These are phyloP conservation scores for Bombus ignitus DNA, from an alignment of 1,140 invertebrate species.

Conservation along the genomic window DNA sequence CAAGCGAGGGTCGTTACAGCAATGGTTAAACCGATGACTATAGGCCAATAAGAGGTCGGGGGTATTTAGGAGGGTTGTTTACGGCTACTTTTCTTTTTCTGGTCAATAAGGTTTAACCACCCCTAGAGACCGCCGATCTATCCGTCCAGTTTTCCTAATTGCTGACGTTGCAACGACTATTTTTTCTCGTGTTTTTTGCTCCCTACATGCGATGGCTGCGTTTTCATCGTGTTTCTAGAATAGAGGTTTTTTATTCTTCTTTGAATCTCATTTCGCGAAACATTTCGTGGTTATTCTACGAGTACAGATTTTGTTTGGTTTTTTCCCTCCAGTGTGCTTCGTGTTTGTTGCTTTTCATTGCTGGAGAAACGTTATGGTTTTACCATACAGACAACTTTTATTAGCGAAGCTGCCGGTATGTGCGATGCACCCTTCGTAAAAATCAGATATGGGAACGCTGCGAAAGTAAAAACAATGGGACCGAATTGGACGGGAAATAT, in stretches of 20 bases:
- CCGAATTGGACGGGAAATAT: conserved; percentile 35
- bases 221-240: background rate
- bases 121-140: conserved; percentile 66
- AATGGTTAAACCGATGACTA: conserved; percentile 76
- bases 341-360: conserved; percentile 1
- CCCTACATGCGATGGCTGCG: background rate
- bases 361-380: background rate
- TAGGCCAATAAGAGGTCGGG: conserved; percentile 65
- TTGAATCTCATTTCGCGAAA: background rate
- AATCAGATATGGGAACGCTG: conserved; percentile 29
- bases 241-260: background rate
- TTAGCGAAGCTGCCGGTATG: background rate
- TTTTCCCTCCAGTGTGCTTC: background rate
- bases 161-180: conserved; percentile 74
- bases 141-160: conserved; percentile 70
- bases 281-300: background rate
- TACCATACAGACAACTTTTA: background rate
- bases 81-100: conserved; percentile 72
- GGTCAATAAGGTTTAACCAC: conserved; percentile 76
- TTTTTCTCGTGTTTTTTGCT: conserved; percentile 31
- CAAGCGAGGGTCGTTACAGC: conserved; percentile 77
- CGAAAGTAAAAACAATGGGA: conserved; percentile 46
- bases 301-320: background rate
- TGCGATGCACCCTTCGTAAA: background rate
- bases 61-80: conserved; percentile 80